These are phyloP conservation scores for Mus spretus DNA, from an alignment of 2,797 vertebrate genomes.

Conservation along the genomic window DNA sequence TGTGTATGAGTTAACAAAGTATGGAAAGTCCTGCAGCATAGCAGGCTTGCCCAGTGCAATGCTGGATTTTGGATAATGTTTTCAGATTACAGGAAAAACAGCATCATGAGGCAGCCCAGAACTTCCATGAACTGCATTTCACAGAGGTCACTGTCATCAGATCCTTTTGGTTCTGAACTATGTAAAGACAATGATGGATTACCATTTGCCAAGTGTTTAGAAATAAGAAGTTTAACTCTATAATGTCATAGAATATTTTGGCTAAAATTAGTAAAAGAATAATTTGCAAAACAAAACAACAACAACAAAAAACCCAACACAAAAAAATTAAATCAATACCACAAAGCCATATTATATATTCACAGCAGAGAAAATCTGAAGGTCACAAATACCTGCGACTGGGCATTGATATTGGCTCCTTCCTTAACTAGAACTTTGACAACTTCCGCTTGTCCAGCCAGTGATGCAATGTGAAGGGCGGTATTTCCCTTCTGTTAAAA, in stretches of 20 bases:
- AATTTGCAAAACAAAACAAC: not conserved
- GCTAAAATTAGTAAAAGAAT: conserved; percentile 28
- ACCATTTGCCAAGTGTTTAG: not conserved
- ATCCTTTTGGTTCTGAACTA: conserved; percentile 1
- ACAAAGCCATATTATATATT: not conserved
- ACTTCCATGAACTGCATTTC: conserved; percentile 22
- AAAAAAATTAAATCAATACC: not conserved
- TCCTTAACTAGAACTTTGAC: conserved; percentile 95
- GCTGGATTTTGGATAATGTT: not conserved
- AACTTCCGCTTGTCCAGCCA: conserved; percentile 97
- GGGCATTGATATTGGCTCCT: conserved; percentile 96
- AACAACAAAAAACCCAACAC: too few species aligned
- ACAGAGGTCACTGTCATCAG: not conserved
- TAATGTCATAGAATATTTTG: not conserved
- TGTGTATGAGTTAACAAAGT: not conserved
- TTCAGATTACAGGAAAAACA: conserved; percentile 38
- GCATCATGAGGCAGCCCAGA: not conserved
- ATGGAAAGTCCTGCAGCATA: not conserved
- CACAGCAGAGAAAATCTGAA: not conserved
- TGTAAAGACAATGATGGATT: not conserved
- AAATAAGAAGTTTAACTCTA: not conserved
- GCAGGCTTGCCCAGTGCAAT: not conserved
- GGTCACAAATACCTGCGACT: conserved; percentile 95
- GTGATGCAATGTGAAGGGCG: conserved; percentile 97
- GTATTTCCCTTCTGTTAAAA: conserved; percentile 97